Percentiles rank a stretch among this genome's conserved stretches.
These are phyloP conservation scores for Ditula angustiorana DNA, from an alignment of 2,888 invertebrate species.

Conservation along the genomic window DNA sequence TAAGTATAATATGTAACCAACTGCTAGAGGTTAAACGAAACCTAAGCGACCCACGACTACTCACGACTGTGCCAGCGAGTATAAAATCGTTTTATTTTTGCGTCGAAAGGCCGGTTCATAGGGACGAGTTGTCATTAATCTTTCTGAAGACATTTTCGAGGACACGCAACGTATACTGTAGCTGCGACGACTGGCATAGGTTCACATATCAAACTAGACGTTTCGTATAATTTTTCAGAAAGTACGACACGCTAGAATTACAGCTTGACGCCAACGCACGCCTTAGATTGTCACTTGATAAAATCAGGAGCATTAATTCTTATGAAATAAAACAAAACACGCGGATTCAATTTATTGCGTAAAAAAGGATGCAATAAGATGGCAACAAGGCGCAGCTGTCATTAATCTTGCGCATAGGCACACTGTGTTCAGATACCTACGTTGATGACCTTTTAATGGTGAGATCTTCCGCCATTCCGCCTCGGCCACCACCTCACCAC, in stretches of 20 bases:
- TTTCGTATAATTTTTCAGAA: neutral
- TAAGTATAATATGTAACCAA: neutral
- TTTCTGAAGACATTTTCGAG: constrained; percentile 49
- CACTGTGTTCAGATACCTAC: constrained; percentile 23
- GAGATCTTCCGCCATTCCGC: constrained; percentile 48
- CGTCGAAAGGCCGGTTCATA: constrained; percentile 27
- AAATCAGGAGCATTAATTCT: neutral
- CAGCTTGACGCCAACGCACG: neutral
- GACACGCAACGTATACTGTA: constrained; percentile 41
- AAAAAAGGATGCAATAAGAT: constrained; percentile 15
- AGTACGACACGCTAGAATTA: neutral
- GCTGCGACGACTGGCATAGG: constrained; percentile 4
- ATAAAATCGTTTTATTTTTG: constrained; percentile 43
- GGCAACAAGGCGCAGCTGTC: constrained; percentile 9
- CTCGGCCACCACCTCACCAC: constrained; percentile 41
- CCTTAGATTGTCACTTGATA: constrained; percentile 4
- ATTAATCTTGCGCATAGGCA: constrained; percentile 32
- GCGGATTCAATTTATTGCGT: neutral
- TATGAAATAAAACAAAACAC: neutral
- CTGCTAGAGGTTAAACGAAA: constrained; percentile 6
- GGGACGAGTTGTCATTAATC: constrained; percentile 50
- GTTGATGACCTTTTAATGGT: constrained; percentile 53
- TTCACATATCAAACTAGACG: constrained; percentile 8
- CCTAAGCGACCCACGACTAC: constrained; percentile 11
- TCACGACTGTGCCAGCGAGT: constrained; percentile 18